These are phyloP conservation scores for Hyperopisus bebe DNA, from an alignment of 2,113 vertebrate species.

Conservation along the genomic window DNA sequence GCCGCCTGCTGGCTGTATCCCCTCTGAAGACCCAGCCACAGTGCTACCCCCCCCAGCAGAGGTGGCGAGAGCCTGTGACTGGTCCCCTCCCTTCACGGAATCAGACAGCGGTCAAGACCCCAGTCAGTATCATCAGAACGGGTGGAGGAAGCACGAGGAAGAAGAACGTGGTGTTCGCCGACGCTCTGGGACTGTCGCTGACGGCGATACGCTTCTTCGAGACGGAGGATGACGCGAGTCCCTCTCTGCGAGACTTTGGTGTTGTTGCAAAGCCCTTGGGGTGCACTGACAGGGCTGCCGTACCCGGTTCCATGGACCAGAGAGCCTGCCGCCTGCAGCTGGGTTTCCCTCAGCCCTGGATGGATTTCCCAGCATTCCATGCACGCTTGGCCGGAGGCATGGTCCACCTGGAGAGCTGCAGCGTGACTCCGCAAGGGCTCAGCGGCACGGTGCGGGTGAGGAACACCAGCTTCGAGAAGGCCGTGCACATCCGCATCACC, in stretches of 20 bases:
- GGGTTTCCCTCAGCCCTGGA: constrained; percentile 58
- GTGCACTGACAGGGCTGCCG: constrained; percentile 37
- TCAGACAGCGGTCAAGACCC: constrained; percentile 26
- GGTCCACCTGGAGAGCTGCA: constrained; percentile 63
- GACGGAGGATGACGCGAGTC: constrained; percentile 43
- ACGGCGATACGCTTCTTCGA: constrained; percentile 58
- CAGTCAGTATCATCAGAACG: constrained; percentile 27
- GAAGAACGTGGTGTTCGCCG: constrained; percentile 65
- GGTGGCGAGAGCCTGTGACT: background rate
- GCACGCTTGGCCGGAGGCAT: constrained; percentile 44
- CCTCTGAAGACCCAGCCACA: constrained; percentile 39
- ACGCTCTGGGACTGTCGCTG: constrained; percentile 62
- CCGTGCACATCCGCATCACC: constrained; percentile 54
- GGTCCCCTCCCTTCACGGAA: background rate
- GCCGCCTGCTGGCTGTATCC: constrained; percentile 42
- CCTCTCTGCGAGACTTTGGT: background rate
- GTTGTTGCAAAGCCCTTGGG: constrained; percentile 32
- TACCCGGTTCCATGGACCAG: constrained; percentile 19
- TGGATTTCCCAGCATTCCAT: constrained; percentile 52
- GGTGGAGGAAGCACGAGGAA: constrained; percentile 47
- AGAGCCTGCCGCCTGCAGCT: constrained; percentile 46
- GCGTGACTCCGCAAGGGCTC: constrained; percentile 48
- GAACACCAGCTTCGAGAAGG: constrained; percentile 61
- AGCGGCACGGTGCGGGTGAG: constrained; percentile 56
- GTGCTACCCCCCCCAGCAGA: constrained; percentile 53